Conservation (phyloP, 2,113 vertebrate genomes). For the Axis porcinus region DNA sequence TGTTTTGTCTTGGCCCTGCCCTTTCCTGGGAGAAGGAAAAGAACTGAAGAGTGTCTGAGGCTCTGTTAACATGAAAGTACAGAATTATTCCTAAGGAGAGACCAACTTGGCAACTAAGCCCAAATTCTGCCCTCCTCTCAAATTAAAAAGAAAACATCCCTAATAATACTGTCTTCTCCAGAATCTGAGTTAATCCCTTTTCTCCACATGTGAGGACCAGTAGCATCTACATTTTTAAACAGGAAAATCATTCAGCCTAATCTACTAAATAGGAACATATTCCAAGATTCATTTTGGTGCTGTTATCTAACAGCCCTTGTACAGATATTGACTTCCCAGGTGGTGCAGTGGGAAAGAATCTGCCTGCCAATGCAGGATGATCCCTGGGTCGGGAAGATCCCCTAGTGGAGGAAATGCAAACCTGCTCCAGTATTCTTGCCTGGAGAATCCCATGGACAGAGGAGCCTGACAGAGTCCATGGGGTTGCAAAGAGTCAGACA, state of each 20-base stretch:
- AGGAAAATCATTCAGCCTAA: background rate
- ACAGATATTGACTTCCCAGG: background rate
- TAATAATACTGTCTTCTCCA: background rate
- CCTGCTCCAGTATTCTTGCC: background rate
- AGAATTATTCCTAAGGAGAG: background rate
- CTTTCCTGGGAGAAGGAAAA: conserved; percentile 37
- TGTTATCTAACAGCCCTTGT: background rate
- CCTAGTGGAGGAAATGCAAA: background rate
- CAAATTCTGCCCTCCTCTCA: background rate
- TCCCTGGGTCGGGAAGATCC: background rate
- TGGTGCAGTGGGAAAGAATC: background rate
- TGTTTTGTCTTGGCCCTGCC: background rate
- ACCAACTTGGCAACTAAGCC: background rate
- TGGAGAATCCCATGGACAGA: background rate
- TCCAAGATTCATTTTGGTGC: conserved; percentile 21
- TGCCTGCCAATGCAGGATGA: background rate
- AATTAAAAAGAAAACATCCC: background rate
- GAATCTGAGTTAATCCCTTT: background rate
- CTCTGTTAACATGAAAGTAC: background rate
- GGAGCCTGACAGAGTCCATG: background rate
- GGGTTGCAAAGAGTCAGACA: background rate
- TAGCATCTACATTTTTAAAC: conserved; percentile 5
- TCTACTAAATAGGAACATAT: background rate
- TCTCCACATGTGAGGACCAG: background rate
- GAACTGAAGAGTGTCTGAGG: background rate